phyloP scores from a whole-genome alignment of 2,888 invertebrate genomes.

The Sialis fuliginosa region DNA sequence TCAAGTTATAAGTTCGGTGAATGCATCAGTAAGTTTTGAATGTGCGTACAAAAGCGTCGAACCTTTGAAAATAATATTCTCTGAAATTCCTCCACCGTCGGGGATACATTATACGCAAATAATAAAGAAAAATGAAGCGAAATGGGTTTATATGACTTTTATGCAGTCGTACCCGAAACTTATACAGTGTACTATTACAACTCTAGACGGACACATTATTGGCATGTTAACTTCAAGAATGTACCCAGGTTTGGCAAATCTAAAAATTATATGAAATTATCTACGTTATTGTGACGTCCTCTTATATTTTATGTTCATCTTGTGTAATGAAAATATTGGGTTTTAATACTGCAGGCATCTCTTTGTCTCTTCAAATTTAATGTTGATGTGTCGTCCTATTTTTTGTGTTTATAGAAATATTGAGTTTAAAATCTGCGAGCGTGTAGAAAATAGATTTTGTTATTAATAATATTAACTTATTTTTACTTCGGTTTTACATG shows the following conservation, averaged over 20 bases:
- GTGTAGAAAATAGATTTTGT: no score
- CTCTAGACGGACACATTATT: conserved; percentile 16
- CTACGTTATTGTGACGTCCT: no score
- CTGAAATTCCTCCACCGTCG: conserved; percentile 12
- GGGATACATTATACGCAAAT: conserved; percentile 6
- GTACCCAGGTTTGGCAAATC: conserved; percentile 19
- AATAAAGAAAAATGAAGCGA: conserved; percentile 7
- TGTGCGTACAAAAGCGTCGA: conserved; percentile 30
- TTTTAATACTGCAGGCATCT: no score
- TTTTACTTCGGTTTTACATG: no score
- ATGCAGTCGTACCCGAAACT: conserved; percentile 6
- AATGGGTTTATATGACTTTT: conserved; percentile 16
- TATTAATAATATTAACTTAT: no score
- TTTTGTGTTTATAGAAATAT: no score
- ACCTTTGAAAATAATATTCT: conserved; percentile 23
- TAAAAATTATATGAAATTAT: no score
- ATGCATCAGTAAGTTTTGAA: conserved; percentile 24
- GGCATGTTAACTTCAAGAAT: conserved; percentile 21
- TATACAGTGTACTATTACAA: conserved; percentile 20
- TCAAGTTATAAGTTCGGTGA: conserved; percentile 22
- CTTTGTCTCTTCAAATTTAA: no score
- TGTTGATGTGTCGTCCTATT: no score
- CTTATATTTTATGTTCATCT: not conserved
- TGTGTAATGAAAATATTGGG: no score
- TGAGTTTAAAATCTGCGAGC: no score